Percentiles rank a stretch among this genome's conserved stretches.
phyloP scores from a whole-genome alignment of 1,140 invertebrate species.

The Sarcophaga peregrina region DNA sequence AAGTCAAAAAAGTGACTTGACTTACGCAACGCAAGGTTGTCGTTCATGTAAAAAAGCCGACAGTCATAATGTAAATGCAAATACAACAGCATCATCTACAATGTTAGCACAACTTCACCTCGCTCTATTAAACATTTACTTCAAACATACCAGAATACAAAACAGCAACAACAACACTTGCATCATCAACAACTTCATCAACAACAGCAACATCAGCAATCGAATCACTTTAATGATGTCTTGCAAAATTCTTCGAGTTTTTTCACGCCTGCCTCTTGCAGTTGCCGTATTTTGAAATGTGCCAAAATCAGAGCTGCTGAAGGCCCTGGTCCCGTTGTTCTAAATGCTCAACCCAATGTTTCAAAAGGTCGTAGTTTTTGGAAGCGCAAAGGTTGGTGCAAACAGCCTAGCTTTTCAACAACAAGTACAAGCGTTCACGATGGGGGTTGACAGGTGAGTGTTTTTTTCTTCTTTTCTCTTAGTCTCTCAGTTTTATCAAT shows the following conservation, averaged over 20 bases:
- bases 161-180: slow-evolving; percentile 1
- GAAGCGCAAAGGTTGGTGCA: slow-evolving; percentile 82
- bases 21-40: slow-evolving; percentile 55
- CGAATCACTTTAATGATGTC: neutral
- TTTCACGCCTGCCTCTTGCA: slow-evolving; percentile 57
- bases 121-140: slow-evolving; percentile 28
- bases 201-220: neutral
- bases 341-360: slow-evolving; percentile 48
- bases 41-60: slow-evolving; percentile 55
- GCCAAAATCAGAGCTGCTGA: slow-evolving; percentile 60
- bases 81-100: neutral
- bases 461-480: neutral
- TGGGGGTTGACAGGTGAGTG: slow-evolving; percentile 72
- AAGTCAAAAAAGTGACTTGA: slow-evolving; percentile 43
- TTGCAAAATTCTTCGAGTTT: slow-evolving; percentile 47
- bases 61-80: slow-evolving; percentile 11
- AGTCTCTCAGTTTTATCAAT: neutral
- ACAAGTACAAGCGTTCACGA: slow-evolving; percentile 75
- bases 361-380: slow-evolving; percentile 71
- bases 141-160: neutral
- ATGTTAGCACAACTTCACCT: slow-evolving; percentile 22
- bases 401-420: slow-evolving; percentile 76
- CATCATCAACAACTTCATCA: neutral
- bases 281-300: slow-evolving; percentile 57
- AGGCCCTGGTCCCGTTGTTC: slow-evolving; percentile 56